phyloP scores from a whole-genome alignment of 2,113 vertebrate species.

The Crypturellus undulatus region DNA sequence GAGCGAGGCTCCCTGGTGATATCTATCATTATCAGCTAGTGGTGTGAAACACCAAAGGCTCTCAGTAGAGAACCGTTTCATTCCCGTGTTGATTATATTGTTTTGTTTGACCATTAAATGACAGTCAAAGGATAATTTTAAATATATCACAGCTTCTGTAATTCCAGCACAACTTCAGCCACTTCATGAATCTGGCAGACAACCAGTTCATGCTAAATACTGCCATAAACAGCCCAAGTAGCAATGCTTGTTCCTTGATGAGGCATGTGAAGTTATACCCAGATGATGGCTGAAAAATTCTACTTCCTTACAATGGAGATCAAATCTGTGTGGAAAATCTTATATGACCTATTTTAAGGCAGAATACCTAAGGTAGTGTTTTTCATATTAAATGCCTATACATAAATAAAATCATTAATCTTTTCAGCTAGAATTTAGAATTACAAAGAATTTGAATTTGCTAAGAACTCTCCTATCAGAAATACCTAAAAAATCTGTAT shows the following conservation, averaged over 20 bases:
- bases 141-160: conserved; percentile 21
- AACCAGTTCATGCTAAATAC: not conserved
- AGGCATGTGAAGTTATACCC: not conserved
- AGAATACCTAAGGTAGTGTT: not conserved
- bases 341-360: not conserved
- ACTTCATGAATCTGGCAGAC: not conserved
- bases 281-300: not conserved
- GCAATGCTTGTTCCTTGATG: not conserved
- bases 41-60: not conserved
- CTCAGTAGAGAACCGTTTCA: not conserved
- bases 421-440: not conserved
- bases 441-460: not conserved
- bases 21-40: not conserved
- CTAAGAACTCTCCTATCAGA: not conserved
- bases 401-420: not conserved
- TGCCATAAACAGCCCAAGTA: not conserved
- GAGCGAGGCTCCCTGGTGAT: not conserved
- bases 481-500: not conserved
- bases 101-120: conserved; percentile 30
- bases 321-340: not conserved
- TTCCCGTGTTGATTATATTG: not conserved
- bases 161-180: not conserved
- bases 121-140: not conserved
- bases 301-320: not conserved
- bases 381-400: not conserved